These are phyloP conservation scores for Asarcornis scutulata DNA, from an alignment of 2,113 vertebrate species.

Conservation along the genomic window DNA sequence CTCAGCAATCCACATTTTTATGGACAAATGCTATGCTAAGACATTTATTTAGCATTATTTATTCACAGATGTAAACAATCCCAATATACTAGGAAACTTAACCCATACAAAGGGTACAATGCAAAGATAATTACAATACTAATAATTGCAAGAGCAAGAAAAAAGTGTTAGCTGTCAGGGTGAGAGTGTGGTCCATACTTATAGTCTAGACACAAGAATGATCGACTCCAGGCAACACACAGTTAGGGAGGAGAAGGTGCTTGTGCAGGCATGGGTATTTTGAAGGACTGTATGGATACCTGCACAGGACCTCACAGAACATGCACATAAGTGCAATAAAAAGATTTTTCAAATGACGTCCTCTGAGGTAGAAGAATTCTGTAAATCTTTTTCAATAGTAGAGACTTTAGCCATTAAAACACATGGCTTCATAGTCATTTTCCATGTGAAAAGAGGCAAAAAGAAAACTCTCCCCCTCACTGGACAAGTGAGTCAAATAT, in stretches of 20 bases:
- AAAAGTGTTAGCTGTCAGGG: fast-evolving
- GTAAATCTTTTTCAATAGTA: neutral
- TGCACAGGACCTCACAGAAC: neutral
- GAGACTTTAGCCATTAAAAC: neutral
- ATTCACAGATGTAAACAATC: neutral
- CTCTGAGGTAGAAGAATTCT: neutral
- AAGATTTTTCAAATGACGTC: neutral
- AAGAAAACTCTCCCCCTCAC: neutral
- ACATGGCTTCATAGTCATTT: neutral
- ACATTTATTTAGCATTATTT: neutral
- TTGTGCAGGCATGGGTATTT: neutral
- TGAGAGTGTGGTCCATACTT: neutral
- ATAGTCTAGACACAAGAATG: neutral
- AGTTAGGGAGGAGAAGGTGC: neutral
- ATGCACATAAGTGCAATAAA: neutral
- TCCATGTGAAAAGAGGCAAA: neutral
- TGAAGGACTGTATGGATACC: neutral
- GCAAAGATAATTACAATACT: neutral
- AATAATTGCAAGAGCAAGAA: neutral
- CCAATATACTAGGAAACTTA: neutral
- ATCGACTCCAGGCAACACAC: neutral
- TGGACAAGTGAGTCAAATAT: constrained; percentile 46
- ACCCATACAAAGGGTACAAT: neutral
- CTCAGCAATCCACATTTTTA: neutral
- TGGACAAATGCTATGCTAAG: neutral